Evolutionary conservation across 2,888 invertebrate species (phyloP).

Genomic region (Hoplodrina ambigua): DNA sequence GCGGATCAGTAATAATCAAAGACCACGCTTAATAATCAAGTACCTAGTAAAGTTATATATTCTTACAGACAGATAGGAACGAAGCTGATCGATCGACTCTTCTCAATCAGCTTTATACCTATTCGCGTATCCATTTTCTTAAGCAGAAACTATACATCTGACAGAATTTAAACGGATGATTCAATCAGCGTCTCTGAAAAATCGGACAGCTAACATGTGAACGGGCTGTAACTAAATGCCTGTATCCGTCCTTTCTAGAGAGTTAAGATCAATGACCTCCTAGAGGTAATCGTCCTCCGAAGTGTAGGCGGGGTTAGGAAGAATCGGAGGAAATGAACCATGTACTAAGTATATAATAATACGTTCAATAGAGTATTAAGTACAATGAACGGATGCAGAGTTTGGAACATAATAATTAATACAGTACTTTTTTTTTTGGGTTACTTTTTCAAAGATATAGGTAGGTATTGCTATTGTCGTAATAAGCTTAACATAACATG

Average conservation of each 20-base stretch:
- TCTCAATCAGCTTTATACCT: no score
- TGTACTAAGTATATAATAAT: constrained; percentile 37
- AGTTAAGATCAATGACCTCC: constrained; percentile 62
- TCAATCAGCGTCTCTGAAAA: constrained; percentile 38
- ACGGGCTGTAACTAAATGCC: constrained; percentile 47
- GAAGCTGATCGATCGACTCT: no score
- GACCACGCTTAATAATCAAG: no score
- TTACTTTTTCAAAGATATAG: not conserved
- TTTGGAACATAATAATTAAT: constrained; percentile 4
- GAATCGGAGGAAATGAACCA: constrained; percentile 62
- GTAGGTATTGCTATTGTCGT: not conserved
- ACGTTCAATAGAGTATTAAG: constrained; percentile 35
- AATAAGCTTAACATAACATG: no score
- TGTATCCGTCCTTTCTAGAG: constrained; percentile 64
- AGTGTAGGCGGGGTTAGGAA: constrained; percentile 59
- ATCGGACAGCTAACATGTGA: constrained; percentile 16
- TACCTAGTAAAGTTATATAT: no score
- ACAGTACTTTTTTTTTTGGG: not conserved
- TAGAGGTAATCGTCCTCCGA: constrained; percentile 64
- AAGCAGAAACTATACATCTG: not conserved
- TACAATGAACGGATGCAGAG: constrained; percentile 45
- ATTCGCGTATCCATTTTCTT: no score
- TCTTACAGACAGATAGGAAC: no score
- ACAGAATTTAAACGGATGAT: constrained; percentile 11
- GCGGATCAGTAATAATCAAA: no score